phyloP scores from a whole-genome alignment of 2,888 invertebrate genomes.

The Cataglyphis livida region DNA sequence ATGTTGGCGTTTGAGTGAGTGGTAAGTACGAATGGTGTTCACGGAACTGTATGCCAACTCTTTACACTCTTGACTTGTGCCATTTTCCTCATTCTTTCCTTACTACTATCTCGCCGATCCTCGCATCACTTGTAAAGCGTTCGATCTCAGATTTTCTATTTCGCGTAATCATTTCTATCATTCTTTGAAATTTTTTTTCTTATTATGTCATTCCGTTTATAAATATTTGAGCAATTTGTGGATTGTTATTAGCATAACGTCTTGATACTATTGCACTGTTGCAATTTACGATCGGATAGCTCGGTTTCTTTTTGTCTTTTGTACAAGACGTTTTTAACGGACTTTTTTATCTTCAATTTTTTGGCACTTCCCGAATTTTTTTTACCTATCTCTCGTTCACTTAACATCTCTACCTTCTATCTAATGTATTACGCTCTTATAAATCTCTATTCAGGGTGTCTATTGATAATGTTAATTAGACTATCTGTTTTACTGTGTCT shows the following conservation, averaged over 20 bases:
- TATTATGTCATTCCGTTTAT: background rate
- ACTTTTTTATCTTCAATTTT: slow-evolving; percentile 37
- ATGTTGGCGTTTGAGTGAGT: slow-evolving; percentile 82
- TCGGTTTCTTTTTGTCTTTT: slow-evolving; percentile 1
- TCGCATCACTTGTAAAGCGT: slow-evolving; percentile 62
- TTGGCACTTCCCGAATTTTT: slow-evolving; percentile 48
- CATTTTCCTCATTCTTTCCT: slow-evolving; percentile 70
- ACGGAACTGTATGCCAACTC: slow-evolving; percentile 76
- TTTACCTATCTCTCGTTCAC: slow-evolving; percentile 34
- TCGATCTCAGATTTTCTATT: background rate
- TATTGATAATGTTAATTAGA: slow-evolving; percentile 64
- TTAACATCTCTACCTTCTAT: slow-evolving; percentile 41
- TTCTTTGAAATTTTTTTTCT: background rate
- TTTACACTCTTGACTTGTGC: slow-evolving; percentile 80
- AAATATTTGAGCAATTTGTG: background rate
- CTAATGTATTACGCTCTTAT: slow-evolving; percentile 59
- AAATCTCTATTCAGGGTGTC: slow-evolving; percentile 71
- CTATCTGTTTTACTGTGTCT: background rate
- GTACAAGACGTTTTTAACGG: background rate
- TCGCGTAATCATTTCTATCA: background rate
- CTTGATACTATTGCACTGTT: background rate
- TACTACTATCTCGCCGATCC: slow-evolving; percentile 40
- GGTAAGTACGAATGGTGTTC: slow-evolving; percentile 84
- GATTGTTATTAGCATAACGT: background rate
- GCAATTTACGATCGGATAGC: slow-evolving; percentile 29